phyloP scores from a whole-genome alignment of 2,113 vertebrate genomes.

The Antennarius striatus region DNA sequence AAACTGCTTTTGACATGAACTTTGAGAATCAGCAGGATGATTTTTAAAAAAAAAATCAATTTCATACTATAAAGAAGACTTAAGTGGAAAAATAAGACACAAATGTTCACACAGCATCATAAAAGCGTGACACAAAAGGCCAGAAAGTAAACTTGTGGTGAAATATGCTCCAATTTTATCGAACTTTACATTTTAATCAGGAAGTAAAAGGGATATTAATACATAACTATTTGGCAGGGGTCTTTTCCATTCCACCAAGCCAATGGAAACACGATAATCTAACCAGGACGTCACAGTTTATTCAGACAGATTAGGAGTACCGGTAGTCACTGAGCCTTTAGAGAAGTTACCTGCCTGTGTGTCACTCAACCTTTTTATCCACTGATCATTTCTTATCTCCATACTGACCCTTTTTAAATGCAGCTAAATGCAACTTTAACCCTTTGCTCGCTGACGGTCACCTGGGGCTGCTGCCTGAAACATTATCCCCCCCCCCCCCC shows the following conservation, averaged over 20 bases:
- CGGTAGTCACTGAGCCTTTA: background rate
- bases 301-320: conserved; percentile 13
- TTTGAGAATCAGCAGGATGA: background rate
- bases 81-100: conserved; percentile 24
- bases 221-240: conserved; percentile 8
- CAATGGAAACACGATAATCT: conserved; percentile 13
- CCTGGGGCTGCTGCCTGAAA: no score
- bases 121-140: conserved; percentile 4
- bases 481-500: no score
- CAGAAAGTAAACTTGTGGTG: background rate
- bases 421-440: background rate
- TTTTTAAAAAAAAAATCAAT: no score
- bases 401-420: background rate
- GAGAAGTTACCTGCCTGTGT: background rate
- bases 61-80: background rate
- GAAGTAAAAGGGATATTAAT: background rate
- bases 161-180: conserved; percentile 3
- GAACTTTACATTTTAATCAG: background rate
- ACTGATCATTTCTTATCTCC: background rate
- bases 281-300: conserved; percentile 61
- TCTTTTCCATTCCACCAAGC: conserved; percentile 2
- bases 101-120: conserved; percentile 19
- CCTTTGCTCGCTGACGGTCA: no score
- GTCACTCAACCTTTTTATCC: background rate
- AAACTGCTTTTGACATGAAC: conserved; percentile 17